These are phyloP conservation scores for Chymomyza procnemis DNA, from an alignment of 2,888 invertebrate genomes.

Conservation along the genomic window DNA sequence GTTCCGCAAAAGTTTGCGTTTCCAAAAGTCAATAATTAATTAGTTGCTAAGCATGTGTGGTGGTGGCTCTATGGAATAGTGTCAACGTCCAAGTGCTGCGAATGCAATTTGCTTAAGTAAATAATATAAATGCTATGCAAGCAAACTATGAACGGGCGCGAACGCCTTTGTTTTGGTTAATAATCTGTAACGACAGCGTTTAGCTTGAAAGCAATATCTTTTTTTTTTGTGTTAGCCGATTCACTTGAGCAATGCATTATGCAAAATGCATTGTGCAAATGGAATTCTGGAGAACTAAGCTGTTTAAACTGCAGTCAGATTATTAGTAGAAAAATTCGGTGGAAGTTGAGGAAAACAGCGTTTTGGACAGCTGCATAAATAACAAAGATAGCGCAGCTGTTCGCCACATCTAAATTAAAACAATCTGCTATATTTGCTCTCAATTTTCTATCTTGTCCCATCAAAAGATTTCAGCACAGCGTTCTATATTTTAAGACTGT, in stretches of 20 bases:
- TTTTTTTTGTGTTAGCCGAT: not conserved
- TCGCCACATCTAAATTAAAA: too few relatives aligned
- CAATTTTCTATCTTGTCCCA: too few relatives aligned
- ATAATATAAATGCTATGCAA: slow-evolving; percentile 4
- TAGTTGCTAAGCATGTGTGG: not conserved
- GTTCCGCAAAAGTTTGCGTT: not conserved
- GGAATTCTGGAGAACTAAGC: too few relatives aligned
- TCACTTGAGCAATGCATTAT: not conserved
- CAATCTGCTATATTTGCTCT: too few relatives aligned
- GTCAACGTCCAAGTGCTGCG: not conserved
- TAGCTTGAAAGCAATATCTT: not conserved
- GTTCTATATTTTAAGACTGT: too few relatives aligned
- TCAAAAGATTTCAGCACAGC: too few relatives aligned
- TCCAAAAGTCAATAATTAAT: not conserved
- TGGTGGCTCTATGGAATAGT: not conserved
- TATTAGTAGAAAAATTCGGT: not conserved
- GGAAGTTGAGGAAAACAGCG: too few relatives aligned
- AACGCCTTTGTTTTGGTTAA: not conserved
- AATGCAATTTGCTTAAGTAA: slow-evolving; percentile 35
- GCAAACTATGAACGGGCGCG: not conserved
- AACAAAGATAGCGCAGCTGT: too few relatives aligned
- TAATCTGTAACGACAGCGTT: not conserved
- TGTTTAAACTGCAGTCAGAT: not conserved
- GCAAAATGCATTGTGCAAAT: not conserved
- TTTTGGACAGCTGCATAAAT: too few relatives aligned